Evolutionary conservation across 1,140 invertebrate genomes (phyloP).

Genomic region (Drosophila jambulina): DNA sequence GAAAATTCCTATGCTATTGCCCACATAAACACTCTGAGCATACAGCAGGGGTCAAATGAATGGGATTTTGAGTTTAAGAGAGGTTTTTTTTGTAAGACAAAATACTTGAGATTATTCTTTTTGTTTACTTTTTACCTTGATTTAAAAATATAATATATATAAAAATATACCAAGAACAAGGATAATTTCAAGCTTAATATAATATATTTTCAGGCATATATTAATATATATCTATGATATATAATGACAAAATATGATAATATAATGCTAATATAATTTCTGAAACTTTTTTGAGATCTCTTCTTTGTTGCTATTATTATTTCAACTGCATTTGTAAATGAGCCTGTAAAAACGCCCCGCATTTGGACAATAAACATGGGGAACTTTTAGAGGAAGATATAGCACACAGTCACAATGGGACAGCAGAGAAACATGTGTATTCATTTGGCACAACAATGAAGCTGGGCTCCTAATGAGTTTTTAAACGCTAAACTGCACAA

Average conservation of each 20-base stretch:
- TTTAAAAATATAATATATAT: neutral
- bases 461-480: conserved; percentile 46
- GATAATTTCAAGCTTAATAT: neutral
- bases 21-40: neutral
- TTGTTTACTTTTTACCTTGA: neutral
- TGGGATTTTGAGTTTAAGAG: neutral
- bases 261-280: neutral
- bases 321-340: conserved; percentile 5
- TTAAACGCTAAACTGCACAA: conserved; percentile 45
- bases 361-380: conserved; percentile 23
- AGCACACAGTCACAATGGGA: conserved; percentile 1
- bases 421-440: conserved; percentile 29
- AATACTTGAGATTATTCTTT: neutral
- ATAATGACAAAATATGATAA: neutral
- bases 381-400: conserved; percentile 12
- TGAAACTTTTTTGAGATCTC: neutral
- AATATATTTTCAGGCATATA: neutral
- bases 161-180: neutral
- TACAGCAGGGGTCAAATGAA: neutral
- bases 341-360: conserved; percentile 21
- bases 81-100: neutral
- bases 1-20: conserved; percentile 30
- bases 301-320: neutral
- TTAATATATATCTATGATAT: neutral
- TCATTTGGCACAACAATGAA: conserved; percentile 51